phyloP scores from a whole-genome alignment of 2,797 vertebrate genomes.

The Micromesistius poutassou region DNA sequence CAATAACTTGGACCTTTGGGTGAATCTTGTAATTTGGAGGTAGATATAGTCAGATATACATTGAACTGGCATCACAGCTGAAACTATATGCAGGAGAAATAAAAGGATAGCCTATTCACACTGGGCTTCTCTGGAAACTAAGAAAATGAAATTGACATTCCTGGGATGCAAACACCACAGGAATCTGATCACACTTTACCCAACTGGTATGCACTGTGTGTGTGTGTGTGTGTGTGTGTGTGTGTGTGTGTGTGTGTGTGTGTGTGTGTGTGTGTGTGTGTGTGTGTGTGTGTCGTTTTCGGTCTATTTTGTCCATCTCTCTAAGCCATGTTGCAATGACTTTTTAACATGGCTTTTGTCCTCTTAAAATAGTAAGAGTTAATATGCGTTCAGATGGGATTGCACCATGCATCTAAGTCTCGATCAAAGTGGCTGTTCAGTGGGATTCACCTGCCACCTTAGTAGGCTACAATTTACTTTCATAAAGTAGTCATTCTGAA shows the following conservation, averaged over 20 bases:
- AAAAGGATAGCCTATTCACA: neutral
- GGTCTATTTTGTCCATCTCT: neutral
- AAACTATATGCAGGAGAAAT: neutral
- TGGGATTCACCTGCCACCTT: slow-evolving; percentile 62
- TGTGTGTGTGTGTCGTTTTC: slow-evolving; percentile 1
- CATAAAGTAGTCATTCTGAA: slow-evolving; percentile 34
- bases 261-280: slow-evolving; percentile 2
- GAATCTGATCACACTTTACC: slow-evolving; percentile 39
- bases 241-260: slow-evolving; percentile 7
- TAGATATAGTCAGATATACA: slow-evolving; percentile 25
- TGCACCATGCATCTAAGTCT: too few relatives aligned
- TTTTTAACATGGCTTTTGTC: neutral
- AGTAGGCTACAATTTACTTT: slow-evolving; percentile 57
- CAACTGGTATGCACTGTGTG: slow-evolving; percentile 13
- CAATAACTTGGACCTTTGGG: slow-evolving; percentile 10
- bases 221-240: slow-evolving; percentile 8
- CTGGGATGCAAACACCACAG: slow-evolving; percentile 60
- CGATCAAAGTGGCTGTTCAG: slow-evolving; percentile 11
- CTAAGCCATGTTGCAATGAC: neutral
- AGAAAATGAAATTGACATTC: slow-evolving; percentile 50
- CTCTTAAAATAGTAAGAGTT: too few relatives aligned
- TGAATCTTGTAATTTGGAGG: slow-evolving; percentile 12
- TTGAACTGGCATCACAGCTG: neutral
- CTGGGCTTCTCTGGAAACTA: slow-evolving; percentile 45
- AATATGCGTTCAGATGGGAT: too few relatives aligned